These are phyloP conservation scores for Pavo muticus DNA, from an alignment of 2,113 vertebrate genomes.

Conservation along the genomic window DNA sequence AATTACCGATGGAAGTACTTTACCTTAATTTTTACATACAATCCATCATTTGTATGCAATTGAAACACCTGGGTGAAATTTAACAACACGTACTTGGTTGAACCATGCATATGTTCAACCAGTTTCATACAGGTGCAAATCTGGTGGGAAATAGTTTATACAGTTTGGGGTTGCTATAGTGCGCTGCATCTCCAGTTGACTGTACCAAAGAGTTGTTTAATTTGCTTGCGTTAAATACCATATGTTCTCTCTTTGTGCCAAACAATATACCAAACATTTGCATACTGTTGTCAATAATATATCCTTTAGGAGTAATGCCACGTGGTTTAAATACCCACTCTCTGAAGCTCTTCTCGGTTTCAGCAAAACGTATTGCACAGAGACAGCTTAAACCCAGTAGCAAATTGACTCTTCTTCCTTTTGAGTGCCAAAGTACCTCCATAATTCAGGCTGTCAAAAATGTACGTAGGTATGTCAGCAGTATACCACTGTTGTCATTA, in stretches of 20 bases:
- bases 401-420: background rate
- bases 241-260: background rate
- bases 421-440: background rate
- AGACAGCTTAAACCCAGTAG: background rate
- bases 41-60: background rate
- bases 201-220: background rate
- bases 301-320: constrained; percentile 3
- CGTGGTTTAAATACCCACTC: background rate
- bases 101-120: background rate
- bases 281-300: background rate
- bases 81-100: background rate
- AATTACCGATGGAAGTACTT: background rate
- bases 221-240: background rate
- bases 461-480: background rate
- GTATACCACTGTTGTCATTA: fast-evolving
- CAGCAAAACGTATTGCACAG: background rate
- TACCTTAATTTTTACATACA: background rate
- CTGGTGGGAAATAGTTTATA: background rate
- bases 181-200: background rate
- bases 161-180: background rate
- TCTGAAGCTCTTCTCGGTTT: background rate
- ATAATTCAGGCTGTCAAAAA: background rate
- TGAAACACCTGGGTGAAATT: background rate
- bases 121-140: background rate
- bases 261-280: background rate